Evolutionary conservation across 1,140 invertebrate genomes (phyloP), one percentile per base, ranked within the genome.

Genomic region (Ephestia elutella): DNA sequence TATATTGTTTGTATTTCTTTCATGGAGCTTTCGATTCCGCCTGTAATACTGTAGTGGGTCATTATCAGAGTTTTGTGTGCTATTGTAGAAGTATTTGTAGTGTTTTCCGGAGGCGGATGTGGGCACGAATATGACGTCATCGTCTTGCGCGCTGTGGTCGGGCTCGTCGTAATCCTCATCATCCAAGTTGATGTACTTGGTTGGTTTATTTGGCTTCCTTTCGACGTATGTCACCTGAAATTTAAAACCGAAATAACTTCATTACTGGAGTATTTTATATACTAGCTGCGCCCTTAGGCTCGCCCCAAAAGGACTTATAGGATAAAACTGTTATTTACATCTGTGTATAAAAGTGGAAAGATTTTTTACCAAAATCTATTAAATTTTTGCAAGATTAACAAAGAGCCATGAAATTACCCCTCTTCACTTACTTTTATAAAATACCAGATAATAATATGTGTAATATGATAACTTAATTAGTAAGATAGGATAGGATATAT

Each of bases 71-170:
- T 44, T 57, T 38, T 56, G 50, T 17, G 48, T 65, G 18, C 63
- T 74, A 60, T 74, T 73, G 0, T 74, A 51, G 56, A 86, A 73
- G 63, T 65, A 78, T 64, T 82, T 80, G 55, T 78, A 80, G 13
- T 76, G 73, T 60, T 78, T 78, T 2, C 56, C 8, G 21, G 71
- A 67, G 13, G 72, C 54, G 5, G 76, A 78, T 9, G 71, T 48
- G 1, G 68, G 35, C 0, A 87, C 75, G 72, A 82, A 79, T 63
- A 84, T 79, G 19, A 86, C 80, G 65, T 86, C 79, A 63, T 81
- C 75, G 17, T 81, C 72, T 11, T 70, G 49, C 48, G 63, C 53
- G 20, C 72, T 64, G 63, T 70, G 50, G 11, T 53, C 50, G 2
- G 50, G 64, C 2, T 73, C 65, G 21, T 71, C 62, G 56, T 67